Percentiles rank a stretch among this genome's conserved stretches.
phyloP scores from a whole-genome alignment of 2,113 vertebrate genomes.

The Orycteropus afer region DNA sequence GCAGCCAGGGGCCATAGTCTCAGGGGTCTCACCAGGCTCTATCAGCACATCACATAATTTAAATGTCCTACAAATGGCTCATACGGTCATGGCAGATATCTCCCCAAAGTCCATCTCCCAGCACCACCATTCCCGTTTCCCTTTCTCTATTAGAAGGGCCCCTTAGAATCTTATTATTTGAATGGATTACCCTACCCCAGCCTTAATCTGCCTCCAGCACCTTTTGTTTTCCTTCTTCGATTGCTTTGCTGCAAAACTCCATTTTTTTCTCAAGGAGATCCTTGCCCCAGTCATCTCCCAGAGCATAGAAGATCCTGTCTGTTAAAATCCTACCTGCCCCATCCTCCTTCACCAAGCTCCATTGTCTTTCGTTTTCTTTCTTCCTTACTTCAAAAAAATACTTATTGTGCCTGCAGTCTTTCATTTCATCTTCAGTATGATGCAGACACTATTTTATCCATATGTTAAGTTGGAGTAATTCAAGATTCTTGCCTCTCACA shows the following conservation, averaged over 20 bases:
- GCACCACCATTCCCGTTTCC: not conserved
- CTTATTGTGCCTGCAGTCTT: not conserved
- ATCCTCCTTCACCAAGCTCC: not conserved
- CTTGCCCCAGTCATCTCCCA: not conserved
- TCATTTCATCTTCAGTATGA: not conserved
- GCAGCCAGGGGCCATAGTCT: no score
- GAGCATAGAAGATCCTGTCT: no score
- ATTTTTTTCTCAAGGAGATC: not conserved
- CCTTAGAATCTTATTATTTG: not conserved
- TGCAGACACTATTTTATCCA: not conserved
- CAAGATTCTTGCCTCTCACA: not conserved
- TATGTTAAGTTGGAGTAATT: not conserved
- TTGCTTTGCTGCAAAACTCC: not conserved
- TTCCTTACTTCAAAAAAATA: not conserved
- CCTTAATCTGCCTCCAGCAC: not conserved
- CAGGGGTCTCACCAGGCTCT: no score
- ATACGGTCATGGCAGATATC: no score
- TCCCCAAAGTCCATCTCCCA: not conserved
- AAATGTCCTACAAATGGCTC: no score
- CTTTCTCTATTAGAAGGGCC: not conserved
- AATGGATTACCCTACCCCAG: not conserved
- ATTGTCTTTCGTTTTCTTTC: not conserved
- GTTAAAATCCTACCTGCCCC: not conserved
- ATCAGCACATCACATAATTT: no score
- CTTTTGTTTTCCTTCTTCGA: not conserved